phyloP scores from a whole-genome alignment of 2,113 vertebrate genomes.

The Bubo bubo region DNA sequence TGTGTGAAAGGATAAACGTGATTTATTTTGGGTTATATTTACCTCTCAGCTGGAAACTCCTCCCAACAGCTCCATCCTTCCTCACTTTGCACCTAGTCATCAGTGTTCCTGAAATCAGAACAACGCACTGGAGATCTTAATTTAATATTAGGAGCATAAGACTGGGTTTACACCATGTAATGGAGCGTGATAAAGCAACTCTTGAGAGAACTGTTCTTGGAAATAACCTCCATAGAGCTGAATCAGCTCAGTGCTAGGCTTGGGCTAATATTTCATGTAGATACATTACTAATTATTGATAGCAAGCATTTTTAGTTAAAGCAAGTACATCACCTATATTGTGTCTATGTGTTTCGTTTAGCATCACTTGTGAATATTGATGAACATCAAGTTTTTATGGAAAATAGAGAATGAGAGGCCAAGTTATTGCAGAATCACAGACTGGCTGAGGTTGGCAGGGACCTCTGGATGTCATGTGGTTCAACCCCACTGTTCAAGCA shows the following conservation, averaged over 20 bases:
- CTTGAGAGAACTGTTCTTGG: neutral
- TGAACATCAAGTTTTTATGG: neutral
- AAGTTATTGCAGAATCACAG: neutral
- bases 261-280: neutral
- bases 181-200: neutral
- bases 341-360: neutral
- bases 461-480: neutral
- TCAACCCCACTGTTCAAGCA: neutral
- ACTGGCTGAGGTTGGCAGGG: neutral
- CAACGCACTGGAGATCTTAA: fast-evolving
- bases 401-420: neutral
- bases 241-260: neutral
- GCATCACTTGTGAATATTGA: neutral
- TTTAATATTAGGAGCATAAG: neutral
- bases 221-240: neutral
- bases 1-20: neutral
- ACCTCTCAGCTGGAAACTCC: neutral
- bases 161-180: neutral
- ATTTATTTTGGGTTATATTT: neutral
- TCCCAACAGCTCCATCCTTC: neutral
- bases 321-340: fast-evolving
- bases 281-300: neutral
- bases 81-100: neutral
- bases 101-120: neutral
- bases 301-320: neutral